These are phyloP conservation scores for Theristicus caerulescens DNA, from an alignment of 2,113 vertebrate species.

Conservation along the genomic window DNA sequence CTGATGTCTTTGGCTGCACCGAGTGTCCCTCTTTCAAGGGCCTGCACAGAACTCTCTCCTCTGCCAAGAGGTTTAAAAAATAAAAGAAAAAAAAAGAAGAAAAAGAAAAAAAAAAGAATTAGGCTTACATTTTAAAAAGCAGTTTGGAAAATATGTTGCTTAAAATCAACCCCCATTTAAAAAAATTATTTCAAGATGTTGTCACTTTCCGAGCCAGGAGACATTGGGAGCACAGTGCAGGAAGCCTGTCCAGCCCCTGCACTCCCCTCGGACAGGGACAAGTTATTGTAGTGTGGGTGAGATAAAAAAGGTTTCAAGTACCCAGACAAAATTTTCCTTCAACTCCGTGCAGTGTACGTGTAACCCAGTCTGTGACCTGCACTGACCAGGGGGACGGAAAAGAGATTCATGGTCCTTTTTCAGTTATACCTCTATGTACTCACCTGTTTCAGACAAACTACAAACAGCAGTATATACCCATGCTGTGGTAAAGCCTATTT, in stretches of 20 bases:
- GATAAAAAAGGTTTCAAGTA: constrained; percentile 21
- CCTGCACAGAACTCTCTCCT: neutral
- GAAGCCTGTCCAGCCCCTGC: constrained; percentile 1
- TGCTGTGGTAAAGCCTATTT: neutral
- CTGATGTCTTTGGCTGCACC: constrained; percentile 49
- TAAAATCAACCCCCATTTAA: constrained; percentile 44
- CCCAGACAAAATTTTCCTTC: constrained; percentile 23
- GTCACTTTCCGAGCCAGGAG: constrained; percentile 50
- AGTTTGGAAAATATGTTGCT: constrained; percentile 51
- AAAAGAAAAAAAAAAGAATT: neutral
- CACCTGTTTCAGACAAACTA: neutral
- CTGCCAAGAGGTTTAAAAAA: neutral
- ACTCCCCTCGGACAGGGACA: neutral
- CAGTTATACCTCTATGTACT: neutral
- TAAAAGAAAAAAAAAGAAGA: neutral
- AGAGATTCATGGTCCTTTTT: neutral
- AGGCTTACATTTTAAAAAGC: neutral
- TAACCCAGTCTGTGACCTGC: neutral
- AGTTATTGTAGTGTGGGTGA: neutral
- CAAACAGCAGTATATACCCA: neutral
- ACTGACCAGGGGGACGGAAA: neutral
- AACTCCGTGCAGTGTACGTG: neutral
- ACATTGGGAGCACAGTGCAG: constrained; percentile 3
- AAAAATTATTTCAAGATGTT: constrained; percentile 68
- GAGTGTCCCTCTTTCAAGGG: neutral